Evolutionary conservation across 1,140 invertebrate species (phyloP), one percentile per base, ranked within the genome.

Genomic region (Antheraea pernyi): DNA sequence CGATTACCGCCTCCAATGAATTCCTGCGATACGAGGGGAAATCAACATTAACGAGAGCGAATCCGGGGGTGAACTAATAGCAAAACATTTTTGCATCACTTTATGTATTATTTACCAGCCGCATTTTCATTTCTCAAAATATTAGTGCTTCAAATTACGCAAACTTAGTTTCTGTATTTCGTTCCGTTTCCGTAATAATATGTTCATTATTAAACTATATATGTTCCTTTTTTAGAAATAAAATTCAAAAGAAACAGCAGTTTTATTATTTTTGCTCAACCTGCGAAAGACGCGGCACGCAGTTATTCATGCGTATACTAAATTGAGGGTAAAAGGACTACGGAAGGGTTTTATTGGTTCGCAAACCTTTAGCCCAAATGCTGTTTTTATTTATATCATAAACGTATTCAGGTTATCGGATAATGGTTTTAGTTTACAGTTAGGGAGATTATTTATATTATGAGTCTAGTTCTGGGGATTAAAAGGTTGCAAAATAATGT

Each of bases 321-420:
- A 53, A 53, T 53, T 53, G 46, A 53, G 46, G 46, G 46, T 53
- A 42, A 42, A 30, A 42, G 39, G 39, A 42, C 39, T 42, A 53
- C 46, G 46, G 46, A 53, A 53, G 46, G 46, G 46, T 53, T 53
- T 53, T 53, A 53, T 53, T 53, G 46, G 46, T 53, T 53, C 46
- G 46, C 46, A 53, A 53, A 53, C 46, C 46, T 53, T 53, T 42
- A 42, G 46, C 46, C 46, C 46, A 6, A 16, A 13, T 13, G 46
- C 46, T 16, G 46, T 53, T 53, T 53, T 53, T 53, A 53, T 53
- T 53, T 53, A 53, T 53, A 53, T 53, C 46, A 53, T 53, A 53
- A 53, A 53, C 46, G 11, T n/a, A n/a, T 53, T 53, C 46, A 53
- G 11, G 11, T 53, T 53, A 53, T 53, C 13, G 46, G 46, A 53